These are phyloP conservation scores for Fregetta grallaria DNA, from an alignment of 2,113 vertebrate genomes.

Conservation along the genomic window DNA sequence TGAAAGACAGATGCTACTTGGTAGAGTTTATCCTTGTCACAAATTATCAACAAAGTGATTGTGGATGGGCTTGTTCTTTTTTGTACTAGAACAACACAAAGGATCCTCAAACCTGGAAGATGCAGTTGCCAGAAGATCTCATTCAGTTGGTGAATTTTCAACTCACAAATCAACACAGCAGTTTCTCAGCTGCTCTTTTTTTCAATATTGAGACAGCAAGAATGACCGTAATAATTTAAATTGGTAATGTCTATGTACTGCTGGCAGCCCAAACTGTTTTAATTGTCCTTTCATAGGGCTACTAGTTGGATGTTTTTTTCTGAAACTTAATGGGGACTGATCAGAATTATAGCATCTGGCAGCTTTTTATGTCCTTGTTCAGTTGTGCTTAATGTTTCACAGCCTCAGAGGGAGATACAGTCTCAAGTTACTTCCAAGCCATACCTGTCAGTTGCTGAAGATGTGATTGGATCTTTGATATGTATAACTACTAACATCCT, in stretches of 20 bases:
- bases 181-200: not conserved
- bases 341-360: not conserved
- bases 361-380: not conserved
- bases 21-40: not conserved
- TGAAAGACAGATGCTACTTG: not conserved
- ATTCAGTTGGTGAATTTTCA: not conserved
- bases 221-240: not conserved
- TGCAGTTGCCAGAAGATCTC: not conserved
- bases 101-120: not conserved
- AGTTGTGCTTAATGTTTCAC: not conserved
- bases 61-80: not conserved
- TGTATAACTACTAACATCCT: not conserved
- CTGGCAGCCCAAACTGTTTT: not conserved
- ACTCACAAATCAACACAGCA: not conserved
- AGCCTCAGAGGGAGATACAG: not conserved
- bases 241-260: not conserved
- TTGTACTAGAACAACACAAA: not conserved
- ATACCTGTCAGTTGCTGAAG: not conserved
- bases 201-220: not conserved
- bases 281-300: not conserved
- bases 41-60: not conserved
- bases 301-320: not conserved
- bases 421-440: not conserved
- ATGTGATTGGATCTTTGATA: not conserved
- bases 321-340: not conserved